Evolutionary conservation across 30 jellyfish, hydroid and myxozoan species (phyloP).

Genomic region (Turritopsis rubra): DNA sequence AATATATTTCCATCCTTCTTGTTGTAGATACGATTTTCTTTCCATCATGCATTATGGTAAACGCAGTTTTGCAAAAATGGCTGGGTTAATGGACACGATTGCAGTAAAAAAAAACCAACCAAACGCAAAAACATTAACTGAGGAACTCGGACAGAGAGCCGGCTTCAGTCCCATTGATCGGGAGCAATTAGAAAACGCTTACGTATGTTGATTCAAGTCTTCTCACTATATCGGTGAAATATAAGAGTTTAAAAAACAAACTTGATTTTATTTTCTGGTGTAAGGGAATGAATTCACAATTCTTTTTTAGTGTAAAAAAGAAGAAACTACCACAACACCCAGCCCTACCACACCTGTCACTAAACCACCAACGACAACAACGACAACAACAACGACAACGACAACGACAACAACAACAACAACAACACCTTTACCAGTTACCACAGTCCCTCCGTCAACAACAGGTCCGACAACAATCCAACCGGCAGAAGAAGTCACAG

Average conservation of each 20-base stretch:
- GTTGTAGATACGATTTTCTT: not conserved
- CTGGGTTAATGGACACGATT: not conserved
- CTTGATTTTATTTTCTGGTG: too few species aligned
- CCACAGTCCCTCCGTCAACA: constrained; percentile 12
- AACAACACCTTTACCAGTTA: constrained; percentile 1
- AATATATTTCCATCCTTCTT: not conserved
- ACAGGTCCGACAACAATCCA: not conserved
- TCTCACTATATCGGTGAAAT: not conserved
- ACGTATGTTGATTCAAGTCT: not conserved
- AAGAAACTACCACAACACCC: not conserved
- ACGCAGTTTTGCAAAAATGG: constrained; percentile 1
- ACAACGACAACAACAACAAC: constrained; percentile 16
- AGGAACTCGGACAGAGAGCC: constrained; percentile 2
- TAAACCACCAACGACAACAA: not conserved
- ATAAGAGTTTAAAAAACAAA: not conserved
- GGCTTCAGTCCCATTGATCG: not conserved
- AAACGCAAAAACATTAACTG: not conserved
- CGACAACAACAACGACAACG: constrained; percentile 12
- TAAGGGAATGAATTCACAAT: not conserved
- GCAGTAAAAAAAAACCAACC: not conserved
- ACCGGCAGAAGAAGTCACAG: not conserved
- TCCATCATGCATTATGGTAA: constrained; percentile 9
- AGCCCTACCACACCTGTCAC: not conserved
- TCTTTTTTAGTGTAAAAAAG: not conserved
- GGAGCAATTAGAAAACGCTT: not conserved